These are phyloP conservation scores for Cephus runcator DNA, from an alignment of 2,888 invertebrate genomes.

Conservation along the genomic window DNA sequence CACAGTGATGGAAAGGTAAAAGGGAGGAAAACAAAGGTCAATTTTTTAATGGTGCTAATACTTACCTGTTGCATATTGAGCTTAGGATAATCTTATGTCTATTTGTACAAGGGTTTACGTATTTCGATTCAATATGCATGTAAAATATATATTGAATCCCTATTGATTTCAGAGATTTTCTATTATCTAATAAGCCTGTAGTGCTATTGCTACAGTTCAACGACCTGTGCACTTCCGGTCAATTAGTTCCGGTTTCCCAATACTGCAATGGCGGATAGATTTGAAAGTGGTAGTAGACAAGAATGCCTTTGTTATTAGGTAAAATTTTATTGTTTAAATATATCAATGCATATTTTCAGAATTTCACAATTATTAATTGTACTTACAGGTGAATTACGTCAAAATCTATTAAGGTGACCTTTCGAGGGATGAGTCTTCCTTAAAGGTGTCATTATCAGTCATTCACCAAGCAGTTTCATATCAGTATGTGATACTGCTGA, in stretches of 20 bases:
- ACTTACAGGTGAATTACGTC: background rate
- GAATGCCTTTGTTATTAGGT: background rate
- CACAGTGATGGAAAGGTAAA: background rate
- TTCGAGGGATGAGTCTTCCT: background rate
- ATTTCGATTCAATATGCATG: background rate
- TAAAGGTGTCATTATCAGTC: background rate
- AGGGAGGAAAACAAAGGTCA: background rate
- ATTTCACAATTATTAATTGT: background rate
- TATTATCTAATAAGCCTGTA: background rate
- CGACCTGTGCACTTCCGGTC: background rate
- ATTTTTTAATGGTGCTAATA: background rate
- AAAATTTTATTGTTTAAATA: background rate
- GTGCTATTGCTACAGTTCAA: background rate
- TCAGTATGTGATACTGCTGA: background rate
- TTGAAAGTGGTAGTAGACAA: background rate
- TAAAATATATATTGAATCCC: background rate
- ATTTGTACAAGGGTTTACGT: background rate
- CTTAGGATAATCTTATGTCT: background rate
- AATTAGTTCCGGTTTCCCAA: background rate
- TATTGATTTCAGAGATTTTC: background rate
- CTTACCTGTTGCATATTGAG: background rate
- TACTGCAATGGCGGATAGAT: background rate
- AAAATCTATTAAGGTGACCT: background rate
- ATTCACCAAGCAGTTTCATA: background rate
- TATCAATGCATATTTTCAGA: background rate